Percentiles rank a stretch among this genome's conserved stretches.
These are phyloP conservation scores for Andrena marginata DNA, from an alignment of 2,888 invertebrate genomes.

Conservation along the genomic window DNA sequence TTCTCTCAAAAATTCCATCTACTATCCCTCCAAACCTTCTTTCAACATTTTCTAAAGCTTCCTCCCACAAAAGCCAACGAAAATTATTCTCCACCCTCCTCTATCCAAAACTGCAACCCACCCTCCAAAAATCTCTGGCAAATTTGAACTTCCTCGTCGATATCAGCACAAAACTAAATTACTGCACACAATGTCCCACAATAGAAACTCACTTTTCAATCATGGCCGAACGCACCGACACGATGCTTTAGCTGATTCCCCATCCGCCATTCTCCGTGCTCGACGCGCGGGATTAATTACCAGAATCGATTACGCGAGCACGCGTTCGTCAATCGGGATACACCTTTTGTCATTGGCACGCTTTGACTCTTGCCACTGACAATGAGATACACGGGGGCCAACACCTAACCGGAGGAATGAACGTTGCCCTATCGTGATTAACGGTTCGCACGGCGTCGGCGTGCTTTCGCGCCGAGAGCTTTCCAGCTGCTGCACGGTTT, in stretches of 20 bases:
- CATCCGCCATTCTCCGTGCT: slow-evolving; percentile 56
- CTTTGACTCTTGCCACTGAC: slow-evolving; percentile 22
- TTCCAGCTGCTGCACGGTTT: no score
- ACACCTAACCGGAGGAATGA: slow-evolving; percentile 19
- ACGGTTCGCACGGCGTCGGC: not conserved
- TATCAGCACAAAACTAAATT: slow-evolving; percentile 5
- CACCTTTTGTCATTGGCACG: slow-evolving; percentile 46
- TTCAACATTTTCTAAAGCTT: not conserved
- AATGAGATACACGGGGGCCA: slow-evolving; percentile 21
- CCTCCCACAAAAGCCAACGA: no score
- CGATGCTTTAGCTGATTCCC: slow-evolving; percentile 65
- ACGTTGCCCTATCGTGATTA: not conserved
- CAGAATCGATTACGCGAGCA: slow-evolving; percentile 65
- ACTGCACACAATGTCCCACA: not conserved
- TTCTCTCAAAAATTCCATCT: not conserved
- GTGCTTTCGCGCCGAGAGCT: no score
- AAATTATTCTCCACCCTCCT: no score
- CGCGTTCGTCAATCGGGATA: slow-evolving; percentile 51
- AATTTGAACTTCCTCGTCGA: not conserved
- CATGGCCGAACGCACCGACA: slow-evolving; percentile 37
- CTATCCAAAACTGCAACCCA: no score
- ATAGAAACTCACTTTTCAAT: slow-evolving; percentile 42
- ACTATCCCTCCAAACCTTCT: not conserved
- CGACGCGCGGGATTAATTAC: slow-evolving; percentile 66
- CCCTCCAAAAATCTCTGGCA: no score